Base-by-base conservation (phyloP, 2,888 invertebrate species). In the Parasteatoda lunata region DNA sequence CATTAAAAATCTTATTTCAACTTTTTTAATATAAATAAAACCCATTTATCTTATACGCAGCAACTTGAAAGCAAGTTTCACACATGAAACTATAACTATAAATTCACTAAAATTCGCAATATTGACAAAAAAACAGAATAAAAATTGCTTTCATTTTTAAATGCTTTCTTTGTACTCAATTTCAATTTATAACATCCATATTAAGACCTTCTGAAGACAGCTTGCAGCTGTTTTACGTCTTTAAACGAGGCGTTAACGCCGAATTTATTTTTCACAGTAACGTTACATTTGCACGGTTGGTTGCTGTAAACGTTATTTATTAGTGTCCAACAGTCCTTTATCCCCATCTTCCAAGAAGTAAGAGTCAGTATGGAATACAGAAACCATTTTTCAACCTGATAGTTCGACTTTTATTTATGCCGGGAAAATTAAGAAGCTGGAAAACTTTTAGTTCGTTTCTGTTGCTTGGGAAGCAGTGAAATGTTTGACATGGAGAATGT, bases 121-220 rank as follows among this genome's bases (percentile, higher is more conserved):
- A 30, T 30, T 30, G 30, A 30, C 30, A 59, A 54, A 15, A n/a
- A 49, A 59, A 78, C 78, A 70, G 47, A 59, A 75, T 78, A 70
- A 64, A 78, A 78, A 70, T 59, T 54, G 64, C 70, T 78, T 78
- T 78, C 78, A 78, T 70, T 78, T 70, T 54, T 15, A 59, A 30
- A 30, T 30, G 30, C 30, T 30, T 30, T 30, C 30, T 30, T 30
- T 30, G 30, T 30, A 30, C 30, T 30, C 30, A 30, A 30, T 30
- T 30, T 30, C 30, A 30, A 30, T 30, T 30, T 30, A 30, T 30
- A 30, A 30, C 30, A 30, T 30, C 9, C 59, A 59, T 59, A 59
- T 59, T 59, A n/a, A n/a, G 59, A 7, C 59, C 9, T n/a, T 59
- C n/a, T 59, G n/a, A 13, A 59, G n/a, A 59, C n/a, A n/a, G 4